Evolutionary conservation across 2,888 invertebrate species (phyloP).

Genomic region (Tortricodes alternella): DNA sequence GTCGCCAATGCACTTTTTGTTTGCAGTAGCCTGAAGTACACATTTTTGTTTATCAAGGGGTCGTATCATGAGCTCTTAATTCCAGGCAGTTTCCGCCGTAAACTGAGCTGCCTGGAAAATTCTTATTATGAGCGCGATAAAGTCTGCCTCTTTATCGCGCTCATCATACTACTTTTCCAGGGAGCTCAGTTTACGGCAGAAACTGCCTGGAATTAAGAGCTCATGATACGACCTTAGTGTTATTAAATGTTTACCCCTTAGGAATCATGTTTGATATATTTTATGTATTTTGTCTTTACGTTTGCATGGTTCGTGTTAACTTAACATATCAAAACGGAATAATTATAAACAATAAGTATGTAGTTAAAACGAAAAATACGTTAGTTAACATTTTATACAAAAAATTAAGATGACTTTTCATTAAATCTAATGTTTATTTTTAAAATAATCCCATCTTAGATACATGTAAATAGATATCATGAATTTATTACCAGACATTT

Average conservation of each 20-base stretch:
- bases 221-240: too few relatives aligned
- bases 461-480: constrained; percentile 1
- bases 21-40: constrained; percentile 57
- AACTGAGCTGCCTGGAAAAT: too few relatives aligned
- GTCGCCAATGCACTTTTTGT: constrained; percentile 70
- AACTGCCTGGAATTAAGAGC: too few relatives aligned
- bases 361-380: too few relatives aligned
- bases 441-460: constrained; percentile 9
- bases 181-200: too few relatives aligned
- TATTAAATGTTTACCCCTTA: too few relatives aligned
- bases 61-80: too few relatives aligned
- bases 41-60: constrained; percentile 37
- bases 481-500: not conserved
- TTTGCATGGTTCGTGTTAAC: constrained; percentile 26
- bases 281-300: constrained; percentile 1
- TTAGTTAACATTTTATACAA: not conserved
- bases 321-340: not conserved
- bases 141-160: too few relatives aligned
- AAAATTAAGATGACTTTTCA: too few relatives aligned
- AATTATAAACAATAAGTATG: not conserved
- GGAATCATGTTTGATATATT: constrained; percentile 2
- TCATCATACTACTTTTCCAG: too few relatives aligned
- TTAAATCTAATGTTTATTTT: constrained; percentile 12
- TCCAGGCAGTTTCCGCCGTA: too few relatives aligned
- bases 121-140: too few relatives aligned